Conservation (phyloP, 2,888 invertebrate genomes). For the Athalia cordata region DNA sequence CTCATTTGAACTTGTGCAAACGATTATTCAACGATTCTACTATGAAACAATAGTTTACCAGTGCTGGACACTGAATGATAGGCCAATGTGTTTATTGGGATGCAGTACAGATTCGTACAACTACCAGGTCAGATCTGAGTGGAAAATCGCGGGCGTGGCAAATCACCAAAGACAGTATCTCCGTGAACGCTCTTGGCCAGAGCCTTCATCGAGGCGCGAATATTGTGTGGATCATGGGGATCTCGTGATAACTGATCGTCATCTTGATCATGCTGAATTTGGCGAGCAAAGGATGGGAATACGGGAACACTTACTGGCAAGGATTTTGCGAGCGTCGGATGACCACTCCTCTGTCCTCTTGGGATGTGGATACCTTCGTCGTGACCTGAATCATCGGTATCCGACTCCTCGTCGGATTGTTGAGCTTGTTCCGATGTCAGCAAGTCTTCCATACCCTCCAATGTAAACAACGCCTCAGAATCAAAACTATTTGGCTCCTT, state of each 20-base stretch:
- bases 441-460: constrained; percentile 82
- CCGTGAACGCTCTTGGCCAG: constrained; percentile 92
- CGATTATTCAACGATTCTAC: background rate
- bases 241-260: constrained; percentile 75
- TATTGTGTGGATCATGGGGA: constrained; percentile 79
- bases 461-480: constrained; percentile 84
- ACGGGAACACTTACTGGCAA: constrained; percentile 86
- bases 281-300: constrained; percentile 73
- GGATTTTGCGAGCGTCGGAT: constrained; percentile 81
- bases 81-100: constrained; percentile 22
- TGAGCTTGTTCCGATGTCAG: constrained; percentile 55
- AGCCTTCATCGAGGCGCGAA: constrained; percentile 94
- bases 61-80: constrained; percentile 16
- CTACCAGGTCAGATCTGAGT: constrained; percentile 83
- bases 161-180: constrained; percentile 89
- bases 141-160: constrained; percentile 90
- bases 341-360: constrained; percentile 71
- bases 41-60: constrained; percentile 17
- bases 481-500: constrained; percentile 73
- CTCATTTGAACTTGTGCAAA: constrained; percentile 11
- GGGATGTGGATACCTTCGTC: constrained; percentile 79
- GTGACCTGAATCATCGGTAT: constrained; percentile 81
- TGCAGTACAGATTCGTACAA: constrained; percentile 30
- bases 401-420: constrained; percentile 78
- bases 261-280: constrained; percentile 70